A percentile compares a stretch with the other conserved stretches of the same genome.
These are phyloP conservation scores for Crocidura indochinensis DNA, from an alignment of 2,797 vertebrate species.

Conservation along the genomic window DNA sequence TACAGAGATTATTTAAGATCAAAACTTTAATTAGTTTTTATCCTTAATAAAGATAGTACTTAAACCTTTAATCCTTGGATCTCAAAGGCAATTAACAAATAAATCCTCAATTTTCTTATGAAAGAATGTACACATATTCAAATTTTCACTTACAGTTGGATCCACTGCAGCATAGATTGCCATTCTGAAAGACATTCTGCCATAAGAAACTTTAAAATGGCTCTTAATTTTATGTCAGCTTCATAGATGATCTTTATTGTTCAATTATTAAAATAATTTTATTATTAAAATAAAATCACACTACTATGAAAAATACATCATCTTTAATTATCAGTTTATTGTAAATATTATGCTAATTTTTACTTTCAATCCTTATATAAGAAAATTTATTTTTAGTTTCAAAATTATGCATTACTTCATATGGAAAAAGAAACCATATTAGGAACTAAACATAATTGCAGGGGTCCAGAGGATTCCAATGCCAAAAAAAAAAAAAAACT, in stretches of 20 bases:
- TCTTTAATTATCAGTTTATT: not conserved
- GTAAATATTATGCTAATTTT: not conserved
- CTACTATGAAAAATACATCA: not conserved
- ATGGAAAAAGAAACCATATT: too few relatives aligned
- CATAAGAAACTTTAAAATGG: not conserved
- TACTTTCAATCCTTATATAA: not conserved
- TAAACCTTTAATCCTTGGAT: slow-evolving; percentile 83
- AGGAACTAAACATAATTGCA: too few relatives aligned
- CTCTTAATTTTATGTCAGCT: not conserved
- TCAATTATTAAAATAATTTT: not conserved
- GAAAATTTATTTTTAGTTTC: too few relatives aligned
- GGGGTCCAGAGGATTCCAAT: too few relatives aligned
- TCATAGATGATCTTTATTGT: not conserved
- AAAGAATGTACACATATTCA: slow-evolving; percentile 54
- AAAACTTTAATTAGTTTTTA: slow-evolving; percentile 85
- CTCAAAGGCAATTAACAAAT: slow-evolving; percentile 80
- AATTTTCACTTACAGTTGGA: slow-evolving; percentile 10
- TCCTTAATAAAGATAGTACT: slow-evolving; percentile 79
- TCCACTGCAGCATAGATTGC: not conserved
- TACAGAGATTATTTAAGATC: slow-evolving; percentile 79
- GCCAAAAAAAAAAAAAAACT: too few relatives aligned
- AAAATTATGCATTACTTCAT: too few relatives aligned
- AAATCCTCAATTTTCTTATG: slow-evolving; percentile 76
- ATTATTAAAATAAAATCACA: slow-evolving; percentile 17
- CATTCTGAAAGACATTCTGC: not conserved